Evolutionary conservation across 2,888 invertebrate species (phyloP).

Genomic region (Pedicia rivosa): DNA sequence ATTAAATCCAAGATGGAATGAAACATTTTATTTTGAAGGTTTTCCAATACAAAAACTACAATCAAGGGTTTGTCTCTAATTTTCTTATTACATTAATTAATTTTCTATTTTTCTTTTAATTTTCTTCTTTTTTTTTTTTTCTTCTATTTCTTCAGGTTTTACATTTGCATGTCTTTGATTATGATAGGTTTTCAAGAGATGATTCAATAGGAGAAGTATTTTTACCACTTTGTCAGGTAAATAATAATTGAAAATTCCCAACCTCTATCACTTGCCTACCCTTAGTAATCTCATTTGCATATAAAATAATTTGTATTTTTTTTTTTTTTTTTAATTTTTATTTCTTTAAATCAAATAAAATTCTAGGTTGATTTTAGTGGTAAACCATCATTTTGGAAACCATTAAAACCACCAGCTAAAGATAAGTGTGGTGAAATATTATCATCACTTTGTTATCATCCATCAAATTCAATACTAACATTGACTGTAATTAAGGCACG

Average conservation of each 20-base stretch:
- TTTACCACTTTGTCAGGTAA: slow-evolving; percentile 78
- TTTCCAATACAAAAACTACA: slow-evolving; percentile 88
- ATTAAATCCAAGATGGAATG: slow-evolving; percentile 84
- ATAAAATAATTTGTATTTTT: neutral
- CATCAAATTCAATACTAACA: slow-evolving; percentile 84
- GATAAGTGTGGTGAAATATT: slow-evolving; percentile 86
- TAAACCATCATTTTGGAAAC: slow-evolving; percentile 91
- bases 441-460: slow-evolving; percentile 88
- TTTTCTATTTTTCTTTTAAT: too few relatives aligned
- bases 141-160: slow-evolving; percentile 41
- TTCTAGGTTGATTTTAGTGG: slow-evolving; percentile 76
- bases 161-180: slow-evolving; percentile 87
- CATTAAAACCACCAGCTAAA: slow-evolving; percentile 79
- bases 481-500: slow-evolving; percentile 82
- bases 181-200: slow-evolving; percentile 85
- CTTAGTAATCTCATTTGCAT: neutral
- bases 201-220: slow-evolving; percentile 91
- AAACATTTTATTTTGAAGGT: slow-evolving; percentile 88
- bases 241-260: neutral
- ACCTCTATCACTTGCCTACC: too few relatives aligned
- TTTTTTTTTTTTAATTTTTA: slow-evolving; percentile 6
- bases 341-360: too few relatives aligned
- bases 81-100: neutral
- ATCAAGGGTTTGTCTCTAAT: slow-evolving; percentile 48
- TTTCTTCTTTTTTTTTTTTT: slow-evolving; percentile 1